Base-by-base conservation (phyloP, 2,888 invertebrate genomes). In the Sphaerophoria rueppellii region DNA sequence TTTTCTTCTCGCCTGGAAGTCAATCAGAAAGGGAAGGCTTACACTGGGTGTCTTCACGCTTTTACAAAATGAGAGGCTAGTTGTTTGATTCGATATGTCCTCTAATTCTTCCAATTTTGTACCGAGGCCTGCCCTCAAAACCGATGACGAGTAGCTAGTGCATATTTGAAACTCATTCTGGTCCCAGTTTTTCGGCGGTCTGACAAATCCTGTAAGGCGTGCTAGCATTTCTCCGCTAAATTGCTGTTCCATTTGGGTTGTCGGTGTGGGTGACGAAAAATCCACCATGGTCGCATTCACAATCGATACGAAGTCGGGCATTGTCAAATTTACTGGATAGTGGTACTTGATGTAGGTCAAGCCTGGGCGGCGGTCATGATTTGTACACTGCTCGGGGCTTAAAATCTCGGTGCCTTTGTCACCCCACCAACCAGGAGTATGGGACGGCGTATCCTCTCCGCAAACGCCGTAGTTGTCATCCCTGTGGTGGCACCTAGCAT, bases 381-480 rank as follows among this genome's bases (percentile, higher is more conserved):
- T 93, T 77, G 96, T 95, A 89, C 98, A 98, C 89, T 96, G 94
- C 40, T 95, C 94, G 0, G 97, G 95, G 50, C 93, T 92, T 0
- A 94, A 93, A 35, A 96, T 94, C 91, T 95, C 95, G 0, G 95
- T 95, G 24, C 97, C 97, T 80, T 96, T 95, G 0, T 95, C 92
- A 3, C 97, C 97, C 98, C 98, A 98, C 98, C 98, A 98, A 0
- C 96, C 97, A 0, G 95, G 95, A 87, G 95, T 95, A 89, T 96
- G 95, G 7, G 96, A 95, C 0, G 96, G 95, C 32, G 96, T 96
- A 88, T 96, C 96, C 89, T 97, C 96, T 0, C 97, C 97, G 88
- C 97, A 97, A 7, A 96, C 96, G 0, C 97, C 97, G 75, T 89
- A 91, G 89, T 91, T 93, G 93, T 95, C 96, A 89, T 96, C 96